A percentile compares a stretch with the other conserved stretches of the same genome.
Conservation (phyloP, 2,113 vertebrate species). For the Rissa tridactyla region DNA sequence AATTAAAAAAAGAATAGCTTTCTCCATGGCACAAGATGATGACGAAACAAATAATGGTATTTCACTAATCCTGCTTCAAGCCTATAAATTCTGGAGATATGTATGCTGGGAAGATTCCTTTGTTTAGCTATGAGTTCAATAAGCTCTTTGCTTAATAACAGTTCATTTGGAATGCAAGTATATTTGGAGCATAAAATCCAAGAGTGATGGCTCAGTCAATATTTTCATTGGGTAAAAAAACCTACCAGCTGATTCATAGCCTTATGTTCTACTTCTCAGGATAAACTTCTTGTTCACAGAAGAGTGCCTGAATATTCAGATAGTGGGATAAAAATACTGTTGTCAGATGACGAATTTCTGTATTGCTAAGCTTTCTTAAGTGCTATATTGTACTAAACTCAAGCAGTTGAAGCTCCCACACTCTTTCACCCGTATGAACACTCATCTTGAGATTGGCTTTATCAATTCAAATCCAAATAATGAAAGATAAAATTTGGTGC, state of each 20-base stretch:
- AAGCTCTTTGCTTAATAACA: slow-evolving; percentile 32
- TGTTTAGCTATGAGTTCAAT: slow-evolving; percentile 21
- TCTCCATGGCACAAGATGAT: neutral
- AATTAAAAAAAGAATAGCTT: neutral
- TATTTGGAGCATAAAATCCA: neutral
- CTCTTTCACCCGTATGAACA: neutral
- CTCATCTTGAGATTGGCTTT: neutral
- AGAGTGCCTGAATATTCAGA: neutral
- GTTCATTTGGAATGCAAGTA: slow-evolving; percentile 13
- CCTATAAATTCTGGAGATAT: neutral
- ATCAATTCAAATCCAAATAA: neutral
- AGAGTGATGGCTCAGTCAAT: neutral
- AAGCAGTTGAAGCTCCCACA: neutral
- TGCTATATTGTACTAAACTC: neutral
- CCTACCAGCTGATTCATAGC: neutral
- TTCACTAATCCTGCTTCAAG: slow-evolving; percentile 4
- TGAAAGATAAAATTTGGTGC: neutral
- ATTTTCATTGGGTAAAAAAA: slow-evolving; percentile 17
- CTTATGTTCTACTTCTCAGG: neutral
- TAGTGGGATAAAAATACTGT: neutral
- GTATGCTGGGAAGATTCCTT: neutral
- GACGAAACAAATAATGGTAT: neutral
- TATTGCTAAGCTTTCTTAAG: neutral
- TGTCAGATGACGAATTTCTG: neutral
- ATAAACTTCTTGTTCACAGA: neutral